These are phyloP conservation scores for Leptopilina drosophilae DNA, from an alignment of 2,888 invertebrate genomes.

Conservation along the genomic window DNA sequence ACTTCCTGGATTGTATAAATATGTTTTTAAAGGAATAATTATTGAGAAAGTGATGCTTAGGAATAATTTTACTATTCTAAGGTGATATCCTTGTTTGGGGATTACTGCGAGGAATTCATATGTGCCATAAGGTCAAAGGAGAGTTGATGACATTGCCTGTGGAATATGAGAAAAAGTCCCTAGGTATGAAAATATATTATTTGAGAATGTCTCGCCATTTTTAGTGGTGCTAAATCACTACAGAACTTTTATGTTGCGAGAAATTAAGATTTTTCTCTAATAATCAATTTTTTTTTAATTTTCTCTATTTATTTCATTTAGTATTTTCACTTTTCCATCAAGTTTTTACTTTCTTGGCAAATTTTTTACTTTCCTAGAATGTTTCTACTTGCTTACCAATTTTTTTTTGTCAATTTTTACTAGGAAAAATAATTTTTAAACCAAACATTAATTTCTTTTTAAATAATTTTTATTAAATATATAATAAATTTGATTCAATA, in stretches of 20 bases:
- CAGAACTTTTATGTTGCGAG: neutral
- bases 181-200: slow-evolving; percentile 18
- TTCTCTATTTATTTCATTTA: too few species aligned
- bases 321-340: too few species aligned
- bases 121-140: slow-evolving; percentile 14
- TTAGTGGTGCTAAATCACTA: neutral
- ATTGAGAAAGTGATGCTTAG: slow-evolving; percentile 6
- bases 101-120: slow-evolving; percentile 14
- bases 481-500: too few species aligned
- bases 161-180: neutral
- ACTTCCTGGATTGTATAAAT: too few species aligned
- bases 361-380: too few species aligned
- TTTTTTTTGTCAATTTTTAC: too few species aligned
- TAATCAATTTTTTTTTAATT: too few species aligned
- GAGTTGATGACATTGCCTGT: slow-evolving; percentile 35
- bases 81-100: slow-evolving; percentile 31
- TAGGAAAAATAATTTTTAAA: too few species aligned
- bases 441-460: too few species aligned
- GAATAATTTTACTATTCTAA: slow-evolving; percentile 29
- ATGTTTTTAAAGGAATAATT: neutral
- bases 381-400: too few species aligned
- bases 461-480: too few species aligned
- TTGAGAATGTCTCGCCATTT: slow-evolving; percentile 11
- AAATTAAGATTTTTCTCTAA: neutral
- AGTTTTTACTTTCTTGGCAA: too few species aligned